Conservation (phyloP, 2,888 invertebrate species). For the Lepetodrilus schrolli region DNA sequence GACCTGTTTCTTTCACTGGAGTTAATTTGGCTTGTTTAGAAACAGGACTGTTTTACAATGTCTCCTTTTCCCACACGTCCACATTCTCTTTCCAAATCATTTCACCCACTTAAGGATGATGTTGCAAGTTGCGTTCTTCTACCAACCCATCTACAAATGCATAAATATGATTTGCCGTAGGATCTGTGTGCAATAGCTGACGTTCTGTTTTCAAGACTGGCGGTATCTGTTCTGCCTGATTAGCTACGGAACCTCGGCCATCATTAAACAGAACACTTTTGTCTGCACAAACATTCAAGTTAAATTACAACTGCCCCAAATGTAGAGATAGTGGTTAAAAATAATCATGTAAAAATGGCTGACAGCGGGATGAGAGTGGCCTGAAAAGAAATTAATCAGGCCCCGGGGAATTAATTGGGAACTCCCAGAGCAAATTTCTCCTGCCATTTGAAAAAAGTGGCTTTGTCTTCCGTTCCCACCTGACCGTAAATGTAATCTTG, state of each 20-base stretch:
- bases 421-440: conserved; percentile 6
- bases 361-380: not conserved
- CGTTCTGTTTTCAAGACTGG: not conserved
- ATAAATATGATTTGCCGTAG: not conserved
- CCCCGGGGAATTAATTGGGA: not conserved
- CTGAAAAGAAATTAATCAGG: conserved; percentile 16
- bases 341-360: conserved; percentile 26
- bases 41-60: conserved; percentile 17
- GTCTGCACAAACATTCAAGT: conserved; percentile 23
- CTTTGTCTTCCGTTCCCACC: conserved; percentile 1
- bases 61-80: conserved; percentile 14
- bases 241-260: conserved; percentile 3
- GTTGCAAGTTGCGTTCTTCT: not conserved
- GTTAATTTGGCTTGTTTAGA: conserved; percentile 22
- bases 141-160: conserved; percentile 1
- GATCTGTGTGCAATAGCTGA: not conserved
- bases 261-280: conserved; percentile 16
- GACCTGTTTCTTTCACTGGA: not conserved
- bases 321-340: conserved; percentile 24
- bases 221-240: conserved; percentile 16
- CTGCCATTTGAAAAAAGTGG: not conserved
- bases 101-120: conserved; percentile 23
- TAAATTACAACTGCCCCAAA: conserved; percentile 23
- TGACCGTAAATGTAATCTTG: conserved; percentile 21
- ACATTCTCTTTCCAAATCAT: conserved; percentile 23